These are phyloP conservation scores for Pachycephus smyrnensis DNA, from an alignment of 2,888 invertebrate species.

Conservation along the genomic window DNA sequence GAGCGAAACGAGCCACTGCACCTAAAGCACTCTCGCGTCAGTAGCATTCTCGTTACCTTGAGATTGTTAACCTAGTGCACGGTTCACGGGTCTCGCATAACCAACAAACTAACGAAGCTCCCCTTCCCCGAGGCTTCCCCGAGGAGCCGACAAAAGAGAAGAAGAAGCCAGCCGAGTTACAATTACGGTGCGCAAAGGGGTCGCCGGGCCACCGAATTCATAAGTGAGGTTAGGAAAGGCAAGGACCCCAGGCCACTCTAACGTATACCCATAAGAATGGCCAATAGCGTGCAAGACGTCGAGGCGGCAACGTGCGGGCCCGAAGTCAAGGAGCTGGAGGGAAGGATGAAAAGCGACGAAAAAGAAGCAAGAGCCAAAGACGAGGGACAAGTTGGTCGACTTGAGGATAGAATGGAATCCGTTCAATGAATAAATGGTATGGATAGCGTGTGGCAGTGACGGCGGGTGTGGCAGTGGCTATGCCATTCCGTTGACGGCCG, in stretches of 20 bases:
- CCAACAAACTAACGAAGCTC: background rate
- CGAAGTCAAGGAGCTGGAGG: background rate
- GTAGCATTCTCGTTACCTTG: background rate
- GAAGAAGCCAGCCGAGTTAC: background rate
- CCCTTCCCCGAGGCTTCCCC: background rate
- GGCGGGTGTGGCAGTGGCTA: slow-evolving; percentile 17
- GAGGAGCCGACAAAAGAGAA: background rate
- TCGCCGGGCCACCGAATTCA: background rate
- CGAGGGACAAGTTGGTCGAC: background rate
- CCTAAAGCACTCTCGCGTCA: background rate
- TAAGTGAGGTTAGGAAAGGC: background rate
- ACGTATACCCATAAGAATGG: background rate
- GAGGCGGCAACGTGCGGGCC: background rate
- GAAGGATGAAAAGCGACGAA: background rate
- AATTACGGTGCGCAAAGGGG: background rate
- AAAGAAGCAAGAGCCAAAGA: background rate
- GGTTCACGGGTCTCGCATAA: background rate
- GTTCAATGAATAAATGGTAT: slow-evolving; percentile 41
- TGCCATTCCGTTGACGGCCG: slow-evolving; percentile 9
- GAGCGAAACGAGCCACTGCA: background rate
- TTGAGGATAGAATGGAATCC: slow-evolving; percentile 31
- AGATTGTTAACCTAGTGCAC: background rate
- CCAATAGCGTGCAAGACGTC: background rate
- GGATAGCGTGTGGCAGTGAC: slow-evolving; percentile 16
- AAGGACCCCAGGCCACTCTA: background rate